Evolutionary conservation across 1,140 invertebrate genomes (phyloP).

Genomic region (Cotesia vestalis): DNA sequence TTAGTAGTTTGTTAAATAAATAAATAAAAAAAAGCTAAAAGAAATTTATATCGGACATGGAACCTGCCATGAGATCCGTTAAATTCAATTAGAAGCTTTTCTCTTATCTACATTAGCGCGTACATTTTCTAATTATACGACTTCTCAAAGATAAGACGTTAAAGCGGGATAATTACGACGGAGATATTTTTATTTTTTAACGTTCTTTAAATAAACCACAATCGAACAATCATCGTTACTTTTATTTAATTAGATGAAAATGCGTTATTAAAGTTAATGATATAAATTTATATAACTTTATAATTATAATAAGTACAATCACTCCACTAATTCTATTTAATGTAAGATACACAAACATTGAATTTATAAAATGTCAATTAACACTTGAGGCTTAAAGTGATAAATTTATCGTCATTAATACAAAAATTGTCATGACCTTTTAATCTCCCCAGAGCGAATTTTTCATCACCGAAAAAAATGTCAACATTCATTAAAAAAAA

Average conservation of each 20-base stretch:
- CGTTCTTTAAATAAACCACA: neutral
- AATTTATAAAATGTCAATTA: no score
- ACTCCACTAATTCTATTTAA: no score
- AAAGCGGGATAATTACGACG: conserved; percentile 21
- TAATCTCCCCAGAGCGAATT: no score
- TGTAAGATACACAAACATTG: no score
- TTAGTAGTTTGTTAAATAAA: conserved; percentile 17
- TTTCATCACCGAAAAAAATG: no score
- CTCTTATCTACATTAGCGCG: conserved; percentile 18
- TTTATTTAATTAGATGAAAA: neutral
- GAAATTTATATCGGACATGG: conserved; percentile 25
- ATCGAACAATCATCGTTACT: neutral
- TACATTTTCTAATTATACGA: conserved; percentile 30
- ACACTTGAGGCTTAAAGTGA: no score
- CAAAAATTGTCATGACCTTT: no score
- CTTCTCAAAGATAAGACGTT: conserved; percentile 19
- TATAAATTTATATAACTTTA: no score
- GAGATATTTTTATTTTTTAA: conserved; percentile 3
- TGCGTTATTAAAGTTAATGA: no score
- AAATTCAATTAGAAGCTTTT: conserved; percentile 34
- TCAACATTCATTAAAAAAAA: no score
- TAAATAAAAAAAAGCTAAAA: conserved; percentile 16
- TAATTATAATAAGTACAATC: no score
- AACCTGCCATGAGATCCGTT: conserved; percentile 19
- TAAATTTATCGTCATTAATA: no score